Evolutionary conservation across 2,113 vertebrate genomes (phyloP), one percentile per base, ranked within the genome.

Genomic region (Phaethon lepturus): DNA sequence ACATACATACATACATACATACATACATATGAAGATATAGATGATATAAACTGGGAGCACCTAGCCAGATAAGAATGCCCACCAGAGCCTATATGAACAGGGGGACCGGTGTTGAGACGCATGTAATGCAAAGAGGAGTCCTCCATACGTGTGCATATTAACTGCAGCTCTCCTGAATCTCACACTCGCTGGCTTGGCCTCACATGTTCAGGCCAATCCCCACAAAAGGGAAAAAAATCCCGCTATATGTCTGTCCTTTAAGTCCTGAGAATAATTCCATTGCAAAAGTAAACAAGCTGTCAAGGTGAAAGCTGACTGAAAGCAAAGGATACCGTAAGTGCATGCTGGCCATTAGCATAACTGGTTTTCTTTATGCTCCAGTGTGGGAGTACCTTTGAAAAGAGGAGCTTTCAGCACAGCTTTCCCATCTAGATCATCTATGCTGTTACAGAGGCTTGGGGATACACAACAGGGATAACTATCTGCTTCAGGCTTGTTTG

Each of bases 401-500:
- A 20, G 60, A 59, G 20, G 29, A 86, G 64, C 35, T 91, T 76
- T 81, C 94, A 84, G 82, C 42, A 66, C 42, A 64, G 56, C 33
- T 81, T 91, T 75, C 56, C 67, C 64, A 95, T 71, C 38, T 56
- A 86, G 42, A 89, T 73, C 68, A 49, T 45, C 40, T 82, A 14
- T 28, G 35, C 53, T 82, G 90, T 88, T 68, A 78, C 38, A 90
- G 35, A 87, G 60, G 26, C 68, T 71, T 45, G 76, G 56, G 73
- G 76, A 93, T 71, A 83, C 75, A 86, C 62, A 80, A 88, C 81
- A 86, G 86, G 92, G 42, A 81, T 80, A 92, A 90, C 83, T 88
- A 91, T 68, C 82, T 84, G 79, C 76, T 94, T 63, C 56, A 89
- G 88, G 88, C 56, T 84, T 88, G 47, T 88, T 95, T 90, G 73